phyloP scores from a whole-genome alignment of 2,888 invertebrate species.

The Archaeoteleia sp. region DNA sequence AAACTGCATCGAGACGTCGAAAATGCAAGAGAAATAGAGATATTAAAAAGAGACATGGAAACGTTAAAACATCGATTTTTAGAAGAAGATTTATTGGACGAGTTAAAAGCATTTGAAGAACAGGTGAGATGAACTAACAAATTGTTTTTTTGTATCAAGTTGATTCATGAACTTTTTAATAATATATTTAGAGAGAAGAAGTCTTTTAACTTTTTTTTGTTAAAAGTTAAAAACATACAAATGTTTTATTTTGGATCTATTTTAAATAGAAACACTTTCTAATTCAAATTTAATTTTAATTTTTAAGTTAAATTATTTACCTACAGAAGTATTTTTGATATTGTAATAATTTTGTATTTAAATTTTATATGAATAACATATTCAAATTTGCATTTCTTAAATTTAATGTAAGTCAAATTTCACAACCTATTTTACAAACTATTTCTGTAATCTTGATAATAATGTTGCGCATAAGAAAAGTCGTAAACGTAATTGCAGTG shows the following conservation, averaged over 20 bases:
- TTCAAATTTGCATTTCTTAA: background rate
- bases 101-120: slow-evolving; percentile 69
- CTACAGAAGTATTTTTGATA: too few relatives aligned
- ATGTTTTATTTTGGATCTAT: too few relatives aligned
- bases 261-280: background rate
- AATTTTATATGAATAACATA: background rate
- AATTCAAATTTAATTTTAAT: too few relatives aligned
- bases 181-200: too few relatives aligned
- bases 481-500: slow-evolving; percentile 39
- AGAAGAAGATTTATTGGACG: slow-evolving; percentile 67
- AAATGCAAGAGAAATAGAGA: slow-evolving; percentile 64
- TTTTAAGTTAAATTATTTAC: too few relatives aligned
- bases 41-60: slow-evolving; percentile 66
- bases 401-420: slow-evolving; percentile 17
- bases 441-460: slow-evolving; percentile 29
- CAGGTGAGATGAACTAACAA: slow-evolving; percentile 59
- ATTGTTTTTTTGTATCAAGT: background rate
- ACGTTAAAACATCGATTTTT: slow-evolving; percentile 65
- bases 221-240: too few relatives aligned
- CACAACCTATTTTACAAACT: slow-evolving; percentile 19
- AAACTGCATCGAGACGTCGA: slow-evolving; percentile 60
- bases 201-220: too few relatives aligned
- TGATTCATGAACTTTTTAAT: background rate
- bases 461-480: background rate
- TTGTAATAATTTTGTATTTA: too few relatives aligned